Percentiles rank a stretch among this genome's conserved stretches.
These are phyloP conservation scores for Hermaeophaga mercurialis DNA, from an alignment of 2,888 invertebrate genomes.

Conservation along the genomic window DNA sequence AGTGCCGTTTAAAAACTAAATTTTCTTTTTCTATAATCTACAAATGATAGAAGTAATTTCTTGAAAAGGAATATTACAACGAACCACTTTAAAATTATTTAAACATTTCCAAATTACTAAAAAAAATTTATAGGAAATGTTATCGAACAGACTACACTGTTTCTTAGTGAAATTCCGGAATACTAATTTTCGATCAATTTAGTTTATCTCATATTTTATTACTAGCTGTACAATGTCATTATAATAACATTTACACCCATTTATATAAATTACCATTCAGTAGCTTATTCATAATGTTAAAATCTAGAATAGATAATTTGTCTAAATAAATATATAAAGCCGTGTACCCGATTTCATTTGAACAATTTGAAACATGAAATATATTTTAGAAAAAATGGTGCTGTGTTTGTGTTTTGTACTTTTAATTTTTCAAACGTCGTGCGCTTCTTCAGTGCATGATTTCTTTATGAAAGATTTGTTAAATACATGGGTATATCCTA, in stretches of 20 bases:
- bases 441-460: not conserved
- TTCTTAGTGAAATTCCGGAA: not conserved
- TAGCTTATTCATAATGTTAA: not conserved
- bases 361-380: too few relatives aligned
- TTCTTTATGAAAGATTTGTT: conserved; percentile 12
- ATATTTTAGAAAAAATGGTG: too few relatives aligned
- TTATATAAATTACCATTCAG: conserved; percentile 9
- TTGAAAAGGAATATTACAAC: not conserved
- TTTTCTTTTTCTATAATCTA: too few relatives aligned
- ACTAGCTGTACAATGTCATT: conserved; percentile 2
- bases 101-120: not conserved
- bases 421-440: not conserved
- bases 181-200: conserved; percentile 1
- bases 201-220: not conserved
- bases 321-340: too few relatives aligned
- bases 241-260: not conserved
- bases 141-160: not conserved
- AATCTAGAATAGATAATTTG: too few relatives aligned
- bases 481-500: conserved; percentile 35
- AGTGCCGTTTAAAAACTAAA: too few relatives aligned
- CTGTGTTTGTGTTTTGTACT: conserved; percentile 1
- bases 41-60: too few relatives aligned
- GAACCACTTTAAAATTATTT: not conserved
- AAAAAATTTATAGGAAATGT: not conserved
- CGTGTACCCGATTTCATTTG: too few relatives aligned